Conservation (phyloP, 2,888 invertebrate species). For the Dasysyrphus albostriatus region DNA sequence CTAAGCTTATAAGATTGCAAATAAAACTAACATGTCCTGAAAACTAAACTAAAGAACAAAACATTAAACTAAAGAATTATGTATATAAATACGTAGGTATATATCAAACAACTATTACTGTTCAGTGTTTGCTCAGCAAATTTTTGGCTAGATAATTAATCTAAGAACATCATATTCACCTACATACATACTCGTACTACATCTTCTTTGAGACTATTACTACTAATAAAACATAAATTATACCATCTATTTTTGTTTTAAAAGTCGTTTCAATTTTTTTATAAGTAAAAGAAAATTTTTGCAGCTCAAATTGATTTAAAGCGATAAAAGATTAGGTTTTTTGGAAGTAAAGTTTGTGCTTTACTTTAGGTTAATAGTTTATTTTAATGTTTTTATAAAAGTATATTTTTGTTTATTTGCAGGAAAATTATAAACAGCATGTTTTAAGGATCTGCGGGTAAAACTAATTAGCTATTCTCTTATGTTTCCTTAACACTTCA, state of each 20-base stretch:
- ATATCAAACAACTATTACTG: constrained; percentile 8
- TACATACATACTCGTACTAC: neutral
- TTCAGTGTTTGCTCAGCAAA: neutral
- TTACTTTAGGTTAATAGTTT: too few relatives aligned
- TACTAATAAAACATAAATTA: neutral
- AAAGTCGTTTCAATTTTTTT: neutral
- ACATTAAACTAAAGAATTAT: constrained; percentile 4
- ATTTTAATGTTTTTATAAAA: too few relatives aligned
- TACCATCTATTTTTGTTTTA: neutral
- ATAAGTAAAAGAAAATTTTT: neutral
- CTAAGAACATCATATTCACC: neutral
- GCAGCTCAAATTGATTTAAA: neutral
- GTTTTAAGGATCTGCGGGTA: too few relatives aligned
- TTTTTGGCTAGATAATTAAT: constrained; percentile 1
- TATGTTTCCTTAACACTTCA: too few relatives aligned
- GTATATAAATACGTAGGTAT: too few relatives aligned
- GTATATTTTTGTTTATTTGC: too few relatives aligned
- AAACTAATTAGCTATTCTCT: too few relatives aligned
- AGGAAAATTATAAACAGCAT: too few relatives aligned
- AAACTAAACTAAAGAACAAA: constrained; percentile 35
- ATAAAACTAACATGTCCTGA: constrained; percentile 50
- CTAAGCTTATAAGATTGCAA: constrained; percentile 54
- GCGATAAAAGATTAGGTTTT: too few relatives aligned
- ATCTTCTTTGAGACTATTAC: neutral
- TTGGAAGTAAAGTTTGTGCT: too few relatives aligned